These are phyloP conservation scores for Oscheius sp. DNA, from an alignment of 1,140 invertebrate species.

Conservation along the genomic window DNA sequence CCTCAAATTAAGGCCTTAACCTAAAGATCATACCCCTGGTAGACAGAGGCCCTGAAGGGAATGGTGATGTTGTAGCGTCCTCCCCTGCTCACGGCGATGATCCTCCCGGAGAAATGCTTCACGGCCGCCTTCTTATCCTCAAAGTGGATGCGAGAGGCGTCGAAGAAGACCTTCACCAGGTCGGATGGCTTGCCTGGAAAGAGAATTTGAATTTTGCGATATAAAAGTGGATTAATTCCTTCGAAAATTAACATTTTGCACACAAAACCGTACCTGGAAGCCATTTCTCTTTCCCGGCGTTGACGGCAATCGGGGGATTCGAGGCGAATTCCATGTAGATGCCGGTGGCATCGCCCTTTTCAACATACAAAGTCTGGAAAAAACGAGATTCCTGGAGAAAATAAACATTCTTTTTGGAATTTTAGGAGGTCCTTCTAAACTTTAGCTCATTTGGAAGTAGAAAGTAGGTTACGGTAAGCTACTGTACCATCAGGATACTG, in stretches of 20 bases:
- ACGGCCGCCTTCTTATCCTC: slow-evolving; percentile 8
- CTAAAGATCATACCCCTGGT: slow-evolving; percentile 15
- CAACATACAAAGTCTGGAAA: slow-evolving; percentile 35
- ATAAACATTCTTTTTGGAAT: too few relatives aligned
- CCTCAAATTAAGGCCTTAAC: slow-evolving; percentile 35
- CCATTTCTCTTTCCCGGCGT: slow-evolving; percentile 9
- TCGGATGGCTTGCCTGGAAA: slow-evolving; percentile 22
- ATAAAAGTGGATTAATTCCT: neutral
- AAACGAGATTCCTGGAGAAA: too few relatives aligned
- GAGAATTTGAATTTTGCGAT: neutral
- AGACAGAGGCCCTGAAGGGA: slow-evolving; percentile 32
- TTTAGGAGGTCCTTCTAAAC: too few relatives aligned
- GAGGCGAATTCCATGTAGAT: slow-evolving; percentile 41
- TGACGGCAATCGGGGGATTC: slow-evolving; percentile 34
- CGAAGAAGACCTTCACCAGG: slow-evolving; percentile 34
- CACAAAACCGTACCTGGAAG: too few relatives aligned
- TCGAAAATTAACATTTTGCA: too few relatives aligned
- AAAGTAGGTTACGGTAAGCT: too few relatives aligned
- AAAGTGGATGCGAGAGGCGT: slow-evolving; percentile 21
- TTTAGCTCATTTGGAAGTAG: too few relatives aligned
- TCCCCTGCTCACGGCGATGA: slow-evolving; percentile 33
- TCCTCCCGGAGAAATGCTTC: slow-evolving; percentile 31
- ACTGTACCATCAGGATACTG: too few relatives aligned
- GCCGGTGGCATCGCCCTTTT: slow-evolving; percentile 33
- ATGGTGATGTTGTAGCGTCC: slow-evolving; percentile 39